These are phyloP conservation scores for Ptychoptera contaminata DNA, from an alignment of 2,888 invertebrate species.

Conservation along the genomic window DNA sequence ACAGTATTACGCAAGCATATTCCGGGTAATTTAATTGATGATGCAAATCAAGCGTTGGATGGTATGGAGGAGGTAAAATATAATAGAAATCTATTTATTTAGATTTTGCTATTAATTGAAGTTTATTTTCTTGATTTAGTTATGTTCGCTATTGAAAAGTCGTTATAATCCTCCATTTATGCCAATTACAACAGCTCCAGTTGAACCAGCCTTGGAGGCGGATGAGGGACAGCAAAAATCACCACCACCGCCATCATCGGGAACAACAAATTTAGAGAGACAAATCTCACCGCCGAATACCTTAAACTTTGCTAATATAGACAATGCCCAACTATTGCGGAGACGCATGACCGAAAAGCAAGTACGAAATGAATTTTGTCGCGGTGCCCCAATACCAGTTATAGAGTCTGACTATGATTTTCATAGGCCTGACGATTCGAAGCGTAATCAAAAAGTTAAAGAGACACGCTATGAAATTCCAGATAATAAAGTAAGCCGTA, in stretches of 20 bases:
- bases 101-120: conserved; percentile 1
- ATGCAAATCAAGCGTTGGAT: conserved; percentile 29
- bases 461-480: conserved; percentile 22
- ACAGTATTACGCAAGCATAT: conserved; percentile 25
- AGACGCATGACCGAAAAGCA: too few species aligned
- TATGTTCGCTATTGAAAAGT: conserved; percentile 14
- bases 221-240: conserved; percentile 22
- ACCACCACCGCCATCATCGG: neutral
- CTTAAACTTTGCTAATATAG: too few species aligned
- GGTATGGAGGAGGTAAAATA: conserved; percentile 29
- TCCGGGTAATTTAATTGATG: conserved; percentile 20
- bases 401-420: neutral
- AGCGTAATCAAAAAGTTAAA: neutral
- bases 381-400: neutral
- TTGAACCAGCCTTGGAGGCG: conserved; percentile 30
- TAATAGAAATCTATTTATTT: neutral
- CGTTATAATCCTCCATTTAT: conserved; percentile 2
- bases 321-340: too few species aligned
- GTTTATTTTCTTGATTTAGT: conserved; percentile 8
- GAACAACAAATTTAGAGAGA: neutral
- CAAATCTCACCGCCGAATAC: too few species aligned
- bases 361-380: neutral
- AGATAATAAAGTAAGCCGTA: conserved; percentile 18
- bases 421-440: neutral
- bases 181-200: conserved; percentile 13